Base-by-base conservation (phyloP, 1,140 invertebrate species). In the Luehdorfia chinensis region DNA sequence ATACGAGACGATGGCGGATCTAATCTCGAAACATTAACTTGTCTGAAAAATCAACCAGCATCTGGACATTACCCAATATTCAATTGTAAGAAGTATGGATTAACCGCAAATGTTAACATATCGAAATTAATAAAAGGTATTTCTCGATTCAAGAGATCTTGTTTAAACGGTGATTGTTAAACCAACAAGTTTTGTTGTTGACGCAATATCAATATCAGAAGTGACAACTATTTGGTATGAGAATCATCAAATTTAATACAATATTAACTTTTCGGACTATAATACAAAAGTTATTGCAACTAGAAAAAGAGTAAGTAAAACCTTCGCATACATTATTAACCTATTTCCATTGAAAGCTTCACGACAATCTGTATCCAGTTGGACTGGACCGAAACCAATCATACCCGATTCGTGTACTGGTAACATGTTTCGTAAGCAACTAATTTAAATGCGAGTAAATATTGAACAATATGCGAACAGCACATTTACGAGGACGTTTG, bases 381-480 rank as follows among this genome's bases (percentile, higher is more conserved):
- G 19, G 19, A 21, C 6, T 47, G 31, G 30, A 39, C 39, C 49
- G 57, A 53, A 53, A 63, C 60, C 33, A 69, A 64, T 64, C 55
- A 34, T 59, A 50, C 60, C 64, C 55, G 58, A 51, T 54, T 60
- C 53, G 49, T 50, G 43, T 41, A 44, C 25, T 52, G 50, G 43
- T 66, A 57, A 55, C 63, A 63, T 59, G 59, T 73, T 59, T 67
- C 51, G 55, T 62, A 68, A 69, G 48, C 51, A 47, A 12, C 57
- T 73, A 51, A 63, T 68, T 68, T 60, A 66, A 71, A 75, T 73
- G 43, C 57, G 52, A 66, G 65, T 54, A 73, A 73, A 75, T 57
- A 73, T 63, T 66, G 54, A 47, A 50, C 50, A 58, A 60, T 55
- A 57, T 63, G 47, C 46, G 48, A 55, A 58, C 56, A 56, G n/a